Conservation (phyloP, 2,888 invertebrate species). For the Cepaea hortensis region DNA sequence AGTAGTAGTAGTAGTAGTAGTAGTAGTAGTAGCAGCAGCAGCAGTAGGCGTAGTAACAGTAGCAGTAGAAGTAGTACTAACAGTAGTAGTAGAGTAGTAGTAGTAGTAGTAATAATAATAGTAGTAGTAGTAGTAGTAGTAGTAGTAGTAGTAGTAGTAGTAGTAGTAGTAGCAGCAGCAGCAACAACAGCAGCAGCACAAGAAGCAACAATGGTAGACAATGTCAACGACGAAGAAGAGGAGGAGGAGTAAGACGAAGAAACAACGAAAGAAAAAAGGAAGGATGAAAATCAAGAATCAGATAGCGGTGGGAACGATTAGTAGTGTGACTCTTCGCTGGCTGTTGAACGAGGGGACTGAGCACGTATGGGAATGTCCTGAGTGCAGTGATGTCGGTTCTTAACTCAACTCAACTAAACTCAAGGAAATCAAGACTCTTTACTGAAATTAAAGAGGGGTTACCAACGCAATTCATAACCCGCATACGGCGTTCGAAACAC, state of each 20-base stretch:
- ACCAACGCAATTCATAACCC: too few relatives aligned
- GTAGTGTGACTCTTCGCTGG: too few relatives aligned
- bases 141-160: conserved; percentile 26
- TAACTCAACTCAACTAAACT: too few relatives aligned
- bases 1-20: conserved; percentile 25
- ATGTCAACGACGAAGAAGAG: background rate
- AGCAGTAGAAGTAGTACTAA: conserved; percentile 38
- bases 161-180: background rate
- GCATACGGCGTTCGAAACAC: too few relatives aligned
- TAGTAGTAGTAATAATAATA: conserved; percentile 40
- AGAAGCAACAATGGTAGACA: background rate
- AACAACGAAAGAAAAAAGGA: background rate
- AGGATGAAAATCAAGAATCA: background rate
- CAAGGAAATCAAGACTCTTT: background rate
- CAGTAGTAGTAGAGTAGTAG: conserved; percentile 35
- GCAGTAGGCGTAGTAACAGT: background rate
- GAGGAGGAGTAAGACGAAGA: background rate
- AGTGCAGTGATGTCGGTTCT: too few relatives aligned
- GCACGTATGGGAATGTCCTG: too few relatives aligned
- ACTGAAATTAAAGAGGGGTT: too few relatives aligned
- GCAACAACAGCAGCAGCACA: background rate
- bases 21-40: background rate
- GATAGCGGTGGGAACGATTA: too few relatives aligned
- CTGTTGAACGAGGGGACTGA: too few relatives aligned
- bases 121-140: conserved; percentile 43